Evolutionary conservation across 2,113 vertebrate species (phyloP), one percentile per base, ranked within the genome.

Genomic region (Empidonax traillii): DNA sequence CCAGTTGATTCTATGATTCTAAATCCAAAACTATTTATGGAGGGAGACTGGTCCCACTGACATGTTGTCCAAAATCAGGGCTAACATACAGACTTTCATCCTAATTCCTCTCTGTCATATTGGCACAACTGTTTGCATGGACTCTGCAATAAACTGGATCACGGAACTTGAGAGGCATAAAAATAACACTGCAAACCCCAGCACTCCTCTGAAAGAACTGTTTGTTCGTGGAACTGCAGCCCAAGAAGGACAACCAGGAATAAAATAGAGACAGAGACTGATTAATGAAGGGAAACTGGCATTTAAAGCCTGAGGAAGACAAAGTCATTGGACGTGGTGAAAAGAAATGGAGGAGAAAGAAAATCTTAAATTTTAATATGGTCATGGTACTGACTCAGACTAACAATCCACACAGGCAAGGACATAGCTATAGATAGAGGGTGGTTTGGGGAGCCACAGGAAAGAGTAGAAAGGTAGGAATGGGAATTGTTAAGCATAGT

Each of bases 241-340:
- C 67, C 65, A 56, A 88, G 39, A 27, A 75, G 39, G 43, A 47
- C 30, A 79, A 46, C 4, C 52, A 93, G 43, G 74, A 93, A 73
- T 11, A 35, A 87, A 81, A 52, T 0, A 66, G 30, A 77, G 59
- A 55, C 6, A 66, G 28, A 58, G 56, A 46, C 18, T 30, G 18
- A 58, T 55, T 94, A 73, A 67, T 10, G 23, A 71, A 51, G 47
- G 21, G 51, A 47, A 90, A 84, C 61, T 1, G 20, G 4, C 63
- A 69, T 66, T 88, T 80, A 88, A 67, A 92, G n/a, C 47, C 41
- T 18, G 17, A 41, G 67, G 74, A 92, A 79, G 47, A n/a, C 77
- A 41, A 56, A 83, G 58, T 68, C 75, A 79, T 41, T 73, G 61
- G 52, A 89, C 10, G 30, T 1, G 10, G 61, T 78, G 24, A 86